These are phyloP conservation scores for Nemotelus pantherinus DNA, from an alignment of 2,888 invertebrate species.

Conservation along the genomic window DNA sequence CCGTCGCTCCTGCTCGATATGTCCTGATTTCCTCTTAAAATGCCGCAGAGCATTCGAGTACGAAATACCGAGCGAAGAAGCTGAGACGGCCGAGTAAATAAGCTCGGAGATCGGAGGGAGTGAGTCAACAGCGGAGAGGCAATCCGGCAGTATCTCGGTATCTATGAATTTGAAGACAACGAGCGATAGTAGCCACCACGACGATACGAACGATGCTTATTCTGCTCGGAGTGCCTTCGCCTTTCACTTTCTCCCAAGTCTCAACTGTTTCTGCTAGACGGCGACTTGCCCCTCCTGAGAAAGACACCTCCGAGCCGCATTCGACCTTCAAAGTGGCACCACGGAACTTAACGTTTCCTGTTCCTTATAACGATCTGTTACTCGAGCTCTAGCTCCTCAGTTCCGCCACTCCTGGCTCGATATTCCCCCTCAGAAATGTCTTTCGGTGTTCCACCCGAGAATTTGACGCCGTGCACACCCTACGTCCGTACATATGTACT, in stretches of 20 bases:
- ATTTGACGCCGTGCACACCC: no score
- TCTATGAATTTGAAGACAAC: not conserved
- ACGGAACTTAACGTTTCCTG: conserved; percentile 41
- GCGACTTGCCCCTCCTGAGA: conserved; percentile 4
- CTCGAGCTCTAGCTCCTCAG: not conserved
- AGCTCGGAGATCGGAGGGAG: not conserved
- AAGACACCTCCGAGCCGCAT: conserved; percentile 23
- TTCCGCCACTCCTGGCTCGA: not conserved
- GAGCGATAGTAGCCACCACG: not conserved
- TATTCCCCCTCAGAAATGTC: not conserved
- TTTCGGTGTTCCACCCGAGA: no score
- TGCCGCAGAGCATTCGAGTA: not conserved
- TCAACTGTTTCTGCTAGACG: not conserved
- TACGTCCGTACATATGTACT: no score
- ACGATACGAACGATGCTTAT: not conserved
- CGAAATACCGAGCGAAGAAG: not conserved
- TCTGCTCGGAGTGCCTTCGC: not conserved
- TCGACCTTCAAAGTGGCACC: conserved; percentile 32
- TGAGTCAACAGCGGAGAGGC: no score
- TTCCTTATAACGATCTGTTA: conserved; percentile 22
- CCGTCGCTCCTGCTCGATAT: no score
- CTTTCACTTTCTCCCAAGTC: conserved; percentile 23
- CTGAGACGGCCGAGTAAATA: not conserved
- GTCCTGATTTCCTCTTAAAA: not conserved
- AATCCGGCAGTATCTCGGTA: no score